Percentiles rank a stretch among this genome's conserved stretches.
phyloP scores from a whole-genome alignment of 2,797 vertebrate species.

The Sphenopsis melanotis region DNA sequence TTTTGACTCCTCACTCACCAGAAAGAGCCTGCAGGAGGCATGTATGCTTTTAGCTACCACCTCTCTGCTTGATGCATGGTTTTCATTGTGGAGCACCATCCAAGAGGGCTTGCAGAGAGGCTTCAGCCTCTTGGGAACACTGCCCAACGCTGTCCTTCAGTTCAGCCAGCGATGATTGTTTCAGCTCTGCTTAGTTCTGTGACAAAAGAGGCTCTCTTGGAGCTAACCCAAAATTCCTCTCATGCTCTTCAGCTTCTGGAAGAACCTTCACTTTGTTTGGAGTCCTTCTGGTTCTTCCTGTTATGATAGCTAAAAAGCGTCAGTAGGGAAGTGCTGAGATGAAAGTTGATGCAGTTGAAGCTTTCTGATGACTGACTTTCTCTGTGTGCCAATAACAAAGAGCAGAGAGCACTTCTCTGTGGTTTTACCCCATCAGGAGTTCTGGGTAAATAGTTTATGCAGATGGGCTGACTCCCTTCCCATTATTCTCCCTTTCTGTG shows the following conservation, averaged over 20 bases:
- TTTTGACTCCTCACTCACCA: neutral
- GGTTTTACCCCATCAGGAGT: neutral
- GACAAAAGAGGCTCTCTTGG: neutral
- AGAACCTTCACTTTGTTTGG: neutral
- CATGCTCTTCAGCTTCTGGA: neutral
- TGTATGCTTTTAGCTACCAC: neutral
- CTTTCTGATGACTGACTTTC: neutral
- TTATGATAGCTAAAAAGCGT: neutral
- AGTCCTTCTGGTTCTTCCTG: neutral
- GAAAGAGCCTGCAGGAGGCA: neutral
- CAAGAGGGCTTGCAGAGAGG: neutral
- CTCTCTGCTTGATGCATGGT: neutral
- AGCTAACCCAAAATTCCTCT: neutral
- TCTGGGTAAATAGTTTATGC: conserved; percentile 9
- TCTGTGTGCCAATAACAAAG: neutral
- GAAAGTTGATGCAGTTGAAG: neutral
- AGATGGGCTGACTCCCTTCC: neutral
- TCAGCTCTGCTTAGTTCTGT: neutral
- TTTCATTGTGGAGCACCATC: neutral
- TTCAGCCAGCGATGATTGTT: rapidly evolving
- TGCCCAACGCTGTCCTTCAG: neutral
- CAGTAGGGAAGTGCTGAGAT: neutral
- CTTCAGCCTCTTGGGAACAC: neutral
- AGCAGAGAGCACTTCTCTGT: neutral
- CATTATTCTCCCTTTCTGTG: neutral